Conservation (phyloP, 2,797 vertebrate species). For the Nasua narica region DNA sequence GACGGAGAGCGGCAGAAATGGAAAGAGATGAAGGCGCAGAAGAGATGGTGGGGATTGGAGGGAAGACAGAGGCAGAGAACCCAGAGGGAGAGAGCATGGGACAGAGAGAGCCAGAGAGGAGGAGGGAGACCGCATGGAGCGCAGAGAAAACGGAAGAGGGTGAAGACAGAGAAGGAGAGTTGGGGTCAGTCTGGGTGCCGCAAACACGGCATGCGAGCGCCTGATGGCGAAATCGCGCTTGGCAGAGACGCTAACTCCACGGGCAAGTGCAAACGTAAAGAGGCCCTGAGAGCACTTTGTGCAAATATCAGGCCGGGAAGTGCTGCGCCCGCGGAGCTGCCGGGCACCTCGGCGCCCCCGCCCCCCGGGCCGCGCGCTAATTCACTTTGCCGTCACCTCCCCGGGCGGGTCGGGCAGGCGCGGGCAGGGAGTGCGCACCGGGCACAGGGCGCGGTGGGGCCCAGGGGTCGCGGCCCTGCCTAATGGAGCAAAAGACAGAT, state of each 20-base stretch:
- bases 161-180: not conserved
- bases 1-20: not conserved
- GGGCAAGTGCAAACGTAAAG: slow-evolving; percentile 73
- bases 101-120: not conserved
- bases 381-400: slow-evolving; percentile 71
- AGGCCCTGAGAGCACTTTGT: slow-evolving; percentile 72
- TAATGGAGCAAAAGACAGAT: slow-evolving; percentile 75
- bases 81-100: not conserved
- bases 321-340: slow-evolving; percentile 69
- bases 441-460: not conserved
- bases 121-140: too few species aligned
- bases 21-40: too few species aligned
- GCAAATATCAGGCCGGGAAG: slow-evolving; percentile 76
- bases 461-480: slow-evolving; percentile 31
- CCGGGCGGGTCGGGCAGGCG: not conserved
- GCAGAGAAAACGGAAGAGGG: not conserved
- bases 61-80: not conserved
- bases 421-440: not conserved
- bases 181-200: not conserved
- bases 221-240: slow-evolving; percentile 64
- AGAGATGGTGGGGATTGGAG: not conserved
- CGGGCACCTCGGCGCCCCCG: slow-evolving; percentile 51
- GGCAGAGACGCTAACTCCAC: slow-evolving; percentile 57
- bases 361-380: slow-evolving; percentile 46
- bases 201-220: slow-evolving; percentile 38